Evolutionary conservation across 2,113 vertebrate species (phyloP), one percentile per base, ranked within the genome.

Genomic region (Oryzias melastigma): DNA sequence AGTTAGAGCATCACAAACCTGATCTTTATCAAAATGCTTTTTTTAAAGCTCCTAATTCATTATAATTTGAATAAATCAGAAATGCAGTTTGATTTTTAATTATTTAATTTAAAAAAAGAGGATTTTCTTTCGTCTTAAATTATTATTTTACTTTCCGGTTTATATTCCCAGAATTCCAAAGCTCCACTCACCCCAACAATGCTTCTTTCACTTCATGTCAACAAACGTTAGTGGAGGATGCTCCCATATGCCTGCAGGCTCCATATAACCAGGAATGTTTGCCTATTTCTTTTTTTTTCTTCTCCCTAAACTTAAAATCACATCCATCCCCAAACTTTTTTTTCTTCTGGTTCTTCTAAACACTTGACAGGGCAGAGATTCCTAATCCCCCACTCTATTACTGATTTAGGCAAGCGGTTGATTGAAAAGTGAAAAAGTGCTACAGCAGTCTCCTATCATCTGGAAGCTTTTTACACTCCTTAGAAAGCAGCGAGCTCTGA

Each of bases 361-460:
- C 45, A 60, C 55, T 75, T 54, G 59, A 73, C 58, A 83, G 68
- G 53, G 67, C 63, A 54, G 60, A 69, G 66, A 79, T 78, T 54
- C 65, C 66, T 85, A 84, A 86, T 82, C 73, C 18, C 54, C 55
- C 53, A 48, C 69, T 66, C 77, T 66, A 81, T 77, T 78, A 80
- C 77, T 83, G 85, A 84, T 87, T 82, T 82, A 81, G 87, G 61
- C 77, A 73, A 75, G 62, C 52, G 69, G 71, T 64, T 84, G 80
- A 88, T 84, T 88, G 85, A 88, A 90, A 89, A 83, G 65, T 81
- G 62, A 63, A 65, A 78, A 78, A 76, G 72, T 56, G 58, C 70
- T 58, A 52, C 52, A 60, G 66, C 71, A 67, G 75, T 65, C 75
- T 76, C 62, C 59, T 78, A 70, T 61, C 15, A 55, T 69, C 63